phyloP scores from a whole-genome alignment of 2,797 vertebrate genomes.

The Allobates femoralis region DNA sequence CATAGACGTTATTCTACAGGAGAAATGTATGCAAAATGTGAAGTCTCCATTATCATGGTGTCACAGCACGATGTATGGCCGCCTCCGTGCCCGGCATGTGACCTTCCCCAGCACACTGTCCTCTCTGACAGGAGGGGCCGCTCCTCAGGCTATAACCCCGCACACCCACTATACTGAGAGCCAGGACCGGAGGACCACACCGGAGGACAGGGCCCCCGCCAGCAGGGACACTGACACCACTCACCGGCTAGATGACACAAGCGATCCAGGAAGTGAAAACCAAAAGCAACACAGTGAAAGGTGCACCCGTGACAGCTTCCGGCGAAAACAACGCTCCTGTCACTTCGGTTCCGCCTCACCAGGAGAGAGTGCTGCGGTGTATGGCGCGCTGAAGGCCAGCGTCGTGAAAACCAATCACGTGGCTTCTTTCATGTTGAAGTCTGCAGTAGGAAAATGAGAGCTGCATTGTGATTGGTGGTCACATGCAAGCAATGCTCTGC shows the following conservation, averaged over 20 bases:
- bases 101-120: conserved; percentile 35
- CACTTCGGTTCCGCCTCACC: conserved; percentile 63
- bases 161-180: too few species aligned
- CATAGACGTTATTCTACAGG: too few species aligned
- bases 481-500: too few species aligned
- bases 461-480: neutral
- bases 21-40: too few species aligned
- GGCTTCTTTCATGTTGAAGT: neutral
- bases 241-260: conserved; percentile 48
- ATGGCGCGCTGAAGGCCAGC: too few species aligned
- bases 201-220: neutral
- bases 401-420: neutral
- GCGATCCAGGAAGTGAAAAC: conserved; percentile 35
- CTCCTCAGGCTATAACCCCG: neutral
- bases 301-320: neutral
- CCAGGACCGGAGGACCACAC: neutral
- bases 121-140: neutral
- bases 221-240: neutral
- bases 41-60: too few species aligned
- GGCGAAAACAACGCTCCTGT: neutral
- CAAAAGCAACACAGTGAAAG: neutral
- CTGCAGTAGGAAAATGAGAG: neutral
- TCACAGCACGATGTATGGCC: neutral
- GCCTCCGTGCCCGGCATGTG: neutral
- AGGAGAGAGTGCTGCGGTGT: too few species aligned